A percentile compares a stretch with the other conserved stretches of the same genome.
Conservation (phyloP, 1,140 invertebrate species). For the Schlechtendalia chinensis region DNA sequence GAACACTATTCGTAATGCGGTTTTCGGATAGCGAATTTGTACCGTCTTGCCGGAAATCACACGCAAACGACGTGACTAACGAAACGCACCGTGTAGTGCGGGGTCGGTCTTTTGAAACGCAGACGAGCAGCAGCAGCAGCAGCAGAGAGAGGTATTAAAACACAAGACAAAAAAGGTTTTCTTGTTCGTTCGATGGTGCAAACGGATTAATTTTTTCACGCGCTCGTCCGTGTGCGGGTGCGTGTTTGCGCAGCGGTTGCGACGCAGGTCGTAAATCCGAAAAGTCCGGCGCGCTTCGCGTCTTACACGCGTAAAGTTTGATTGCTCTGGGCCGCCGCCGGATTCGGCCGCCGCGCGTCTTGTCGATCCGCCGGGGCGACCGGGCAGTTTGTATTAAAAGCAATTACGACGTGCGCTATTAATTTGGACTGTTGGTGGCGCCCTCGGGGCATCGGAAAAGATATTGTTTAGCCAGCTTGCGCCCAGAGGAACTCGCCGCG, state of each 20-base stretch:
- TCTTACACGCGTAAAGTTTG: slow-evolving; percentile 43
- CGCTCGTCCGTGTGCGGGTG: neutral
- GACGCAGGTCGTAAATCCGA: slow-evolving; percentile 17
- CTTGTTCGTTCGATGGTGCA: neutral
- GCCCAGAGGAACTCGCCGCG: slow-evolving; percentile 28
- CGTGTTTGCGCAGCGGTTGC: neutral
- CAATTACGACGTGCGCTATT: slow-evolving; percentile 49
- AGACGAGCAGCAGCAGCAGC: neutral
- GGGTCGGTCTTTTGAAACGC: no score
- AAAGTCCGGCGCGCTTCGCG: slow-evolving; percentile 14
- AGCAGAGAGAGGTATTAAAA: neutral
- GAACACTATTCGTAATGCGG: no score
- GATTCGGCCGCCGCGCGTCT: slow-evolving; percentile 1
- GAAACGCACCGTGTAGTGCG: no score
- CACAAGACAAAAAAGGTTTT: neutral
- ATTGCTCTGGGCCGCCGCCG: slow-evolving; percentile 39
- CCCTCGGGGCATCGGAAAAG: slow-evolving; percentile 48
- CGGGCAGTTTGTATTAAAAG: slow-evolving; percentile 49
- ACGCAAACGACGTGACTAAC: neutral
- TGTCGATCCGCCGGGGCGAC: slow-evolving; percentile 37
- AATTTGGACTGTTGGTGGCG: slow-evolving; percentile 45
- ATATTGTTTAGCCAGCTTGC: slow-evolving; percentile 48
- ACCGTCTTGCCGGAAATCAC: neutral
- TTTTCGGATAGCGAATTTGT: neutral
- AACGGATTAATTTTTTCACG: slow-evolving; percentile 5